phyloP scores from a whole-genome alignment of 2,113 vertebrate species.

The Notarius lentiginosus region DNA sequence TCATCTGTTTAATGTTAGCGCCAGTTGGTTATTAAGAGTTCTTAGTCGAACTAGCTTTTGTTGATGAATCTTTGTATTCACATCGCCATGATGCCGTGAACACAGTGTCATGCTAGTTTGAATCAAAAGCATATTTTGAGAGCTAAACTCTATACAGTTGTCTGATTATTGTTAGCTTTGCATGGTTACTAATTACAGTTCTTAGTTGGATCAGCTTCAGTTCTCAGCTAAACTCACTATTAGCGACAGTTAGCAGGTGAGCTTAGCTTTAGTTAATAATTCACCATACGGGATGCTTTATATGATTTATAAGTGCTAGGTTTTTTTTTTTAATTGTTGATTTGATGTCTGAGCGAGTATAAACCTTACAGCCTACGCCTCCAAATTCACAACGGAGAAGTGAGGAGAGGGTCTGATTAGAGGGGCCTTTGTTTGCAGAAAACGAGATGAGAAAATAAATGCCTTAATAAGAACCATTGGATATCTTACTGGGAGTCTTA shows the following conservation, averaged over 20 bases:
- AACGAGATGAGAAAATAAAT: constrained; percentile 58
- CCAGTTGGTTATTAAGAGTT: background rate
- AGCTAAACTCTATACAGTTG: background rate
- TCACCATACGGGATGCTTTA: background rate
- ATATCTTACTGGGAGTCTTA: constrained; percentile 67
- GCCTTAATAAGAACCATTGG: constrained; percentile 69
- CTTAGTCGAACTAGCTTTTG: background rate
- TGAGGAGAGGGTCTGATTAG: constrained; percentile 27
- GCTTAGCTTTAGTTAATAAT: background rate
- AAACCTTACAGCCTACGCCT: constrained; percentile 40
- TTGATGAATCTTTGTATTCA: no score
- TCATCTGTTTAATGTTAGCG: background rate
- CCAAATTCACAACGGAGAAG: constrained; percentile 34
- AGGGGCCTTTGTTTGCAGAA: constrained; percentile 56
- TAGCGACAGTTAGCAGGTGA: background rate
- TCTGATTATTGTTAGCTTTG: background rate
- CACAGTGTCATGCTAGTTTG: background rate
- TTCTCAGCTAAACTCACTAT: no score
- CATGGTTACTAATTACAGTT: background rate
- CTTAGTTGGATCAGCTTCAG: no score
- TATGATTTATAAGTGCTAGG: background rate
- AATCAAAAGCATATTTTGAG: background rate
- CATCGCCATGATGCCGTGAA: background rate
- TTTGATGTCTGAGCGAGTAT: constrained; percentile 21
- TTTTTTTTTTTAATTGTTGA: background rate